A percentile compares a stretch with the other conserved stretches of the same genome.
Conservation (phyloP, 2,797 vertebrate species). For the Phoeniculus purpureus region DNA sequence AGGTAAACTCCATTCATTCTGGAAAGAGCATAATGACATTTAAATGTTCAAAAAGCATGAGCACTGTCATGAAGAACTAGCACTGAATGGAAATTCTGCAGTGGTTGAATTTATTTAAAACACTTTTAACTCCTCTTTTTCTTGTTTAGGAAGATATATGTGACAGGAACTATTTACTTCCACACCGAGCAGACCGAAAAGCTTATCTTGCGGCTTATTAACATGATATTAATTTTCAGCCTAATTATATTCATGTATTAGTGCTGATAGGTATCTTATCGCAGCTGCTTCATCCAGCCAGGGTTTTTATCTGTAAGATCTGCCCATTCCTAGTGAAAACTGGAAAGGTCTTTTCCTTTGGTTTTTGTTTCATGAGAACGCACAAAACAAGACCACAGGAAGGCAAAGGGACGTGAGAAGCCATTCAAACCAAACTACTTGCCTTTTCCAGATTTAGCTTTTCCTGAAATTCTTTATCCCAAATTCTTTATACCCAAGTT, state of each 20-base stretch:
- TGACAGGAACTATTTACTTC: background rate
- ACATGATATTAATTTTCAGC: background rate
- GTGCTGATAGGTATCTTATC: background rate
- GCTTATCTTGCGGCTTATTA: background rate
- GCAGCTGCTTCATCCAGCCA: background rate
- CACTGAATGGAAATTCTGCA: background rate
- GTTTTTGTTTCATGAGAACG: background rate
- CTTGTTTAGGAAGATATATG: background rate
- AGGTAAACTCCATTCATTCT: background rate
- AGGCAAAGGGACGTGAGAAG: rapidly evolving
- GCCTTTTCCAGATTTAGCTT: background rate
- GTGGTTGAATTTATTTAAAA: background rate
- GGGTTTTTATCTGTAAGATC: background rate
- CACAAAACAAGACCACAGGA: background rate
- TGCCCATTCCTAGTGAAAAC: background rate
- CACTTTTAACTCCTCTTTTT: background rate
- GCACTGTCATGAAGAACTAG: background rate
- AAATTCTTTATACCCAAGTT: background rate
- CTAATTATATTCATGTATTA: background rate
- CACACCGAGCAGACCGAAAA: background rate
- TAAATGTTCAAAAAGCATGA: background rate
- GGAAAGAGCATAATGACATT: background rate
- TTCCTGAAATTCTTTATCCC: background rate
- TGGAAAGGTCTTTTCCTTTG: background rate
- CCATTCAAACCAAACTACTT: background rate